Percentiles rank a stretch among this genome's conserved stretches.
These are phyloP conservation scores for Trachelus stipa DNA, from an alignment of 2,888 invertebrate genomes.

Conservation along the genomic window DNA sequence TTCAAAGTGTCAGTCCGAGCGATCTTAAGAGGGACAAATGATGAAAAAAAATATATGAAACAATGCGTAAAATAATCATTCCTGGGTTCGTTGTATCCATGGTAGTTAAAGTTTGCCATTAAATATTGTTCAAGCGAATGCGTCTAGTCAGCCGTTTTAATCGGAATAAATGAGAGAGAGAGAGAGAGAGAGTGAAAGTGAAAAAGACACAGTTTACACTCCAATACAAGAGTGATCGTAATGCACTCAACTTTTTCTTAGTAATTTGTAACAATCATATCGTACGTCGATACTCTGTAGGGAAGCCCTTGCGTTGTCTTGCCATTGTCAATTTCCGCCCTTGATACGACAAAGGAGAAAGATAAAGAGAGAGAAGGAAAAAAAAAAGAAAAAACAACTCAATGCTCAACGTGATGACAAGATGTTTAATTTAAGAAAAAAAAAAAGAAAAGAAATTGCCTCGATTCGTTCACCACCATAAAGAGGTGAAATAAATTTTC, in stretches of 20 bases:
- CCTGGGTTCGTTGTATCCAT: conserved; percentile 22
- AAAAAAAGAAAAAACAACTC: conserved; percentile 17
- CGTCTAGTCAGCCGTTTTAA: neutral
- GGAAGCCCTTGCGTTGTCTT: neutral
- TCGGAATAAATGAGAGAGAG: neutral
- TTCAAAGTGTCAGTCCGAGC: neutral
- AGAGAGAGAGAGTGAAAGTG: neutral
- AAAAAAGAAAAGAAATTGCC: neutral
- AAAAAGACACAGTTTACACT: neutral
- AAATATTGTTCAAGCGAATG: conserved; percentile 2
- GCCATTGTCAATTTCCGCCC: neutral
- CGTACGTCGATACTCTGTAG: neutral
- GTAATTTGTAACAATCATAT: neutral
- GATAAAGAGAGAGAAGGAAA: conserved; percentile 1
- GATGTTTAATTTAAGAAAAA: conserved; percentile 20
- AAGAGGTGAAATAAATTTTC: conserved; percentile 17
- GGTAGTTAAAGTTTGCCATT: conserved; percentile 19
- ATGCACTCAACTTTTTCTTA: neutral
- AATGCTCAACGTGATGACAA: conserved; percentile 9
- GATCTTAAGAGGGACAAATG: neutral
- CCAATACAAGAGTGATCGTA: neutral
- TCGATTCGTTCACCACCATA: neutral
- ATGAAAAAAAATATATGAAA: neutral
- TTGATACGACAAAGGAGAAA: neutral
- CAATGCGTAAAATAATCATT: conserved; percentile 22